Evolutionary conservation across 2,888 invertebrate genomes (phyloP), one percentile per base, ranked within the genome.

Genomic region (Tetrapedia diversipes): DNA sequence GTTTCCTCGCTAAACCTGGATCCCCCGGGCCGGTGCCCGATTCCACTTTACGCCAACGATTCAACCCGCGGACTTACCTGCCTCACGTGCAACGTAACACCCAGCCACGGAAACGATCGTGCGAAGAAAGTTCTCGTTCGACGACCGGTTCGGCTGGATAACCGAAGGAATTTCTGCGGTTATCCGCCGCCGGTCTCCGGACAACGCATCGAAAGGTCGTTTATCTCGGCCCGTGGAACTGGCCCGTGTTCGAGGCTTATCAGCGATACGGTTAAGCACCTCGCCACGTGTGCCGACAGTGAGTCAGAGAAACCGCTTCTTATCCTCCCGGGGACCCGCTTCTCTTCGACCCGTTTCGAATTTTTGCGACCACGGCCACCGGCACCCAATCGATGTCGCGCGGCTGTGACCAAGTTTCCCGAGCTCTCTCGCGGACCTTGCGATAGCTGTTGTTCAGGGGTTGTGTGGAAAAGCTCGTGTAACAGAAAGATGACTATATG

Each of bases 221-320:
- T 77, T 79, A 77, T 79, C 77, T 75, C 51, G 47, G 37, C 37
- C 2, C n/a, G n/a, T n/a, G n/a, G n/a, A n/a, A n/a, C n/a, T n/a
- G 22, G 47, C 32, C 29, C 64, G 45, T 68, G 67, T 63, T 24
- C 54, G 47, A 47, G 70, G 37, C 34, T 79, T 79, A 79, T 79
- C 77, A 72, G 56, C 27, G 79, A 79, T 79, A 77, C 77, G 51
- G 53, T 56, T 59, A 56, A 54, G 63, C 47, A 49, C 56, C 64
- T 64, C 39, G 70, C 64, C 77, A 68, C 72, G 72, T 66, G 77
- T 70, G 39, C 63, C 79, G 72, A 77, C n/a, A n/a, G n/a, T 79
- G 79, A 79, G 64, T 79, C 79, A 79, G 56, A 47, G 10, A n/a
- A n/a, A 24, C 68, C n/a, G 11, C 34, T 43, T 47, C 71, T 22